Evolutionary conservation across 2,113 vertebrate genomes (phyloP).

Genomic region (Leuciscus idus): DNA sequence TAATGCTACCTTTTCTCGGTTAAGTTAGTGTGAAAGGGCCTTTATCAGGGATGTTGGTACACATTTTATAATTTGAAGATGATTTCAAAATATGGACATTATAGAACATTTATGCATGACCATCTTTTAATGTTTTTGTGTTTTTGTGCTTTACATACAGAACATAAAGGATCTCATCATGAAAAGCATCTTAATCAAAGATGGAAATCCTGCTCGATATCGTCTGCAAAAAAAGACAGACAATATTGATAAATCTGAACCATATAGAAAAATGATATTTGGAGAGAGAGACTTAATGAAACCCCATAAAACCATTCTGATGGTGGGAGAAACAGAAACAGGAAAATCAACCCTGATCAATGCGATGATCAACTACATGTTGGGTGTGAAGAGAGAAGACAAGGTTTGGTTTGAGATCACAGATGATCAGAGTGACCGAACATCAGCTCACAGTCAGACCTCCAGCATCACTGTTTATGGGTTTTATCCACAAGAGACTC

Average conservation of each 20-base stretch:
- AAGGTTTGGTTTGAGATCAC: conserved; percentile 22
- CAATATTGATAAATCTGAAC: too few species aligned
- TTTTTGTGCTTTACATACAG: conserved; percentile 1
- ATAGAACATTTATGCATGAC: neutral
- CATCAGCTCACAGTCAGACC: neutral
- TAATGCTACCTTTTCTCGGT: too few species aligned
- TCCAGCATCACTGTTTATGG: neutral
- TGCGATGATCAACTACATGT: conserved; percentile 54
- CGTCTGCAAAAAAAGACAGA: accelerated
- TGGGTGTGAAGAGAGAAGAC: conserved; percentile 50
- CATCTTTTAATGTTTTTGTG: neutral
- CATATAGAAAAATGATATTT: too few species aligned
- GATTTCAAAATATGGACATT: neutral
- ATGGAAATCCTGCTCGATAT: neutral
- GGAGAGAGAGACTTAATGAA: too few species aligned
- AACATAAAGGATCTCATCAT: neutral
- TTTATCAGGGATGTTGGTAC: too few species aligned
- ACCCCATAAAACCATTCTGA: conserved; percentile 48
- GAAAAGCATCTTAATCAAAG: neutral
- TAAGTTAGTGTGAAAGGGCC: too few species aligned
- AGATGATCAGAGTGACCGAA: neutral
- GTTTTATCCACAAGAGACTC: neutral
- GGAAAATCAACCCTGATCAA: conserved; percentile 60
- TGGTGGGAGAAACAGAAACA: conserved; percentile 53
- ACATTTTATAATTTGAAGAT: too few species aligned